These are phyloP conservation scores for Proisotoma minuta DNA, from an alignment of 2,888 invertebrate species.

Conservation along the genomic window DNA sequence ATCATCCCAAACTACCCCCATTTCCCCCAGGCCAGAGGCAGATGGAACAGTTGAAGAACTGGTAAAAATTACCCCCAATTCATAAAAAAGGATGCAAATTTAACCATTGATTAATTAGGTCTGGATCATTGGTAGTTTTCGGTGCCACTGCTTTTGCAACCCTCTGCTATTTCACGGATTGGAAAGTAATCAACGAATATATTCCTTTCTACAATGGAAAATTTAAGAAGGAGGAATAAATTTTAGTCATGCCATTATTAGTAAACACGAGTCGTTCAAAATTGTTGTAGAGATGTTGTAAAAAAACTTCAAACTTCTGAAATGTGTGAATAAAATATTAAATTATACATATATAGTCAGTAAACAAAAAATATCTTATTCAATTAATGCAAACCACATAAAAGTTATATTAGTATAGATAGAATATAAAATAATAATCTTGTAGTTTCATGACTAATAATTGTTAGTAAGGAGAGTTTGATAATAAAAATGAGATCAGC, in stretches of 20 bases:
- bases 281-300: no score
- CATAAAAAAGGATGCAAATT: background rate
- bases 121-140: constrained; percentile 61
- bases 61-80: constrained; percentile 22
- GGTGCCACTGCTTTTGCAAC: constrained; percentile 62
- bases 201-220: constrained; percentile 73
- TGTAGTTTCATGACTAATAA: no score
- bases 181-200: constrained; percentile 67
- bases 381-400: no score
- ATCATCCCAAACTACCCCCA: constrained; percentile 1
- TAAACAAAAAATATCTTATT: no score
- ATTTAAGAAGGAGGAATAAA: constrained; percentile 55
- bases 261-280: no score
- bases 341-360: no score
- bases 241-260: no score
- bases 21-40: constrained; percentile 38
- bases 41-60: constrained; percentile 36
- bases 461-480: no score
- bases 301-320: no score
- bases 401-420: no score
- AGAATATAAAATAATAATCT: no score
- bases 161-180: constrained; percentile 70
- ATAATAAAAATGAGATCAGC: background rate
- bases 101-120: constrained; percentile 51
- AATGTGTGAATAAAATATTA: no score